phyloP scores from a whole-genome alignment of 1,140 invertebrate genomes.

The Drosophila kohkoa region DNA sequence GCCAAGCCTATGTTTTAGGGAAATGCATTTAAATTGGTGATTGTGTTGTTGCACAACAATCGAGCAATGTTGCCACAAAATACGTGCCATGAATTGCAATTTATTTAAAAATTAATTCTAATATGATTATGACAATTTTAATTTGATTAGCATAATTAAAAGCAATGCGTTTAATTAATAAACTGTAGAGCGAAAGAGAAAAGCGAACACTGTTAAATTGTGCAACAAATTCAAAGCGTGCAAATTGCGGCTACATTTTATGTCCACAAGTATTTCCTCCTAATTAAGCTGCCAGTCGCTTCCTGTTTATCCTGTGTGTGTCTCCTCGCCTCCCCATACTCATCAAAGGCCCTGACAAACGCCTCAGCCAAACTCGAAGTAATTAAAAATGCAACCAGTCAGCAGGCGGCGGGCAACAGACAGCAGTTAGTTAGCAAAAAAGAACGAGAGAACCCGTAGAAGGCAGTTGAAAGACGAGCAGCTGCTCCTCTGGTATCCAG shows the following conservation, averaged over 20 bases:
- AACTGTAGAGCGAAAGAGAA: neutral
- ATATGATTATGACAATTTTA: slow-evolving; percentile 21
- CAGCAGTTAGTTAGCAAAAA: neutral
- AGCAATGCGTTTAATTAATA: slow-evolving; percentile 27
- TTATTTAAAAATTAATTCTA: slow-evolving; percentile 29
- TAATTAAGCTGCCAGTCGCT: slow-evolving; percentile 54
- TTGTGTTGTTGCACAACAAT: slow-evolving; percentile 35
- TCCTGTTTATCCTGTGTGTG: slow-evolving; percentile 51
- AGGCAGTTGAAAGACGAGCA: slow-evolving; percentile 8
- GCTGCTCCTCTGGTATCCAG: neutral
- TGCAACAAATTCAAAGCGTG: slow-evolving; percentile 6
- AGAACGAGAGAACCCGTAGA: neutral
- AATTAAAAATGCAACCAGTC: slow-evolving; percentile 51
- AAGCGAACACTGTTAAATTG: neutral
- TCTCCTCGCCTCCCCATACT: neutral
- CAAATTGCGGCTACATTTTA: slow-evolving; percentile 22
- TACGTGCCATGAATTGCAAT: slow-evolving; percentile 3
- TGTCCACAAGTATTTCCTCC: slow-evolving; percentile 39
- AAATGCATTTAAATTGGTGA: slow-evolving; percentile 11
- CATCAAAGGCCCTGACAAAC: slow-evolving; percentile 26
- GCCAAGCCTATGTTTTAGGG: slow-evolving; percentile 29
- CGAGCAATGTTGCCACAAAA: slow-evolving; percentile 16
- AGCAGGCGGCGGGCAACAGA: neutral
- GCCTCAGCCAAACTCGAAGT: slow-evolving; percentile 31
- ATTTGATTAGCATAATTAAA: slow-evolving; percentile 28